phyloP scores from a whole-genome alignment of 2,797 vertebrate genomes.

The Anisognathus igniventris region DNA sequence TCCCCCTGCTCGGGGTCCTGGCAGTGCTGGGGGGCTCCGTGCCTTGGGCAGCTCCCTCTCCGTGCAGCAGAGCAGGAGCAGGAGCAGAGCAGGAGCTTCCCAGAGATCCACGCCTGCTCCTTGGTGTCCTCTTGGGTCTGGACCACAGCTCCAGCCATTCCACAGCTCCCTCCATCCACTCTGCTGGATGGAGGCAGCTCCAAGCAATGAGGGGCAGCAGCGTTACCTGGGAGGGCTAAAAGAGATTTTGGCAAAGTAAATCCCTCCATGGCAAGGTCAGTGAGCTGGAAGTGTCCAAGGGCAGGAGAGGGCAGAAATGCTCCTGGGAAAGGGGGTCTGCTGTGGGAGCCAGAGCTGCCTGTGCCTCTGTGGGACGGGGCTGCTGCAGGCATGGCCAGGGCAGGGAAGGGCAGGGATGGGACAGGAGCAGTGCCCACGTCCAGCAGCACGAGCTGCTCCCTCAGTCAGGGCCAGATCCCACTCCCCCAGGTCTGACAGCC shows the following conservation, averaged over 20 bases:
- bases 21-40: background rate
- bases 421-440: too few relatives aligned
- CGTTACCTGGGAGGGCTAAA: rapidly evolving
- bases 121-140: background rate
- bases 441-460: too few relatives aligned
- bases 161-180: background rate
- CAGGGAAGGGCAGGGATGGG: too few relatives aligned
- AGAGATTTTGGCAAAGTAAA: background rate
- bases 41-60: background rate
- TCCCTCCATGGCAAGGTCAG: background rate
- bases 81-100: background rate
- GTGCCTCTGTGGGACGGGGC: too few relatives aligned
- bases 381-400: too few relatives aligned
- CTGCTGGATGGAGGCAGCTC: background rate
- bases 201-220: background rate
- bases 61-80: background rate
- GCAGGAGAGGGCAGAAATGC: background rate
- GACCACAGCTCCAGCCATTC: background rate
- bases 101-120: too few relatives aligned
- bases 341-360: too few relatives aligned
- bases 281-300: background rate
- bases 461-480: too few relatives aligned
- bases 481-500: too few relatives aligned
- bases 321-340: background rate
- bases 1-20: background rate